Percentiles rank a stretch among this genome's conserved stretches.
Conservation (phyloP, 2,888 invertebrate genomes). For the Rapana venosa region DNA sequence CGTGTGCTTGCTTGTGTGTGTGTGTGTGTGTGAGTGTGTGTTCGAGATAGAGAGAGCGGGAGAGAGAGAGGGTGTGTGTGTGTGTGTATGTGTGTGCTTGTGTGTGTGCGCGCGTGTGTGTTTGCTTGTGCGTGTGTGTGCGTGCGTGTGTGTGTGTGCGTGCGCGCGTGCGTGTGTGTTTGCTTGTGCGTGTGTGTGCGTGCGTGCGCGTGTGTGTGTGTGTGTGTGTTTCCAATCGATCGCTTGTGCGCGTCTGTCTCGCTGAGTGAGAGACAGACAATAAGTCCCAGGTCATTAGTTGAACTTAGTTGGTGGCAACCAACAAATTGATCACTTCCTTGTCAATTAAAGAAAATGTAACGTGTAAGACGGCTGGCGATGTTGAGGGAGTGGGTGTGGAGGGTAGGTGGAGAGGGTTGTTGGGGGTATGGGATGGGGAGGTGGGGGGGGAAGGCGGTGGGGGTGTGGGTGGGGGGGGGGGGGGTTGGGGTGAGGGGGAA, state of each 20-base stretch:
- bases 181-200: neutral
- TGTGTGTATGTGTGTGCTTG: slow-evolving; percentile 42
- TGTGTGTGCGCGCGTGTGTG: slow-evolving; percentile 35
- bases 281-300: too few relatives aligned
- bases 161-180: slow-evolving; percentile 29
- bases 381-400: neutral
- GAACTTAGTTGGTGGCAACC: too few relatives aligned
- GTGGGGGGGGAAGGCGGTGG: too few relatives aligned
- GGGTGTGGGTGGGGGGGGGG: too few relatives aligned
- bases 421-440: too few relatives aligned
- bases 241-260: too few relatives aligned
- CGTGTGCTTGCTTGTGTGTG: slow-evolving; percentile 2
- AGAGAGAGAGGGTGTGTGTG: slow-evolving; percentile 14
- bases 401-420: too few relatives aligned
- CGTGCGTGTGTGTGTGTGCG: slow-evolving; percentile 10
- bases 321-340: too few relatives aligned
- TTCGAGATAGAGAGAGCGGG: slow-evolving; percentile 23
- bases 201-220: neutral
- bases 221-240: neutral
- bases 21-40: slow-evolving; percentile 33
- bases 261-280: too few relatives aligned
- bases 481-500: too few relatives aligned
- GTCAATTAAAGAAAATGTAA: too few relatives aligned
- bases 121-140: slow-evolving; percentile 26
- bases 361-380: too few relatives aligned